phyloP scores from a whole-genome alignment of 1,140 invertebrate genomes.

The Alviniconcha marisindica region DNA sequence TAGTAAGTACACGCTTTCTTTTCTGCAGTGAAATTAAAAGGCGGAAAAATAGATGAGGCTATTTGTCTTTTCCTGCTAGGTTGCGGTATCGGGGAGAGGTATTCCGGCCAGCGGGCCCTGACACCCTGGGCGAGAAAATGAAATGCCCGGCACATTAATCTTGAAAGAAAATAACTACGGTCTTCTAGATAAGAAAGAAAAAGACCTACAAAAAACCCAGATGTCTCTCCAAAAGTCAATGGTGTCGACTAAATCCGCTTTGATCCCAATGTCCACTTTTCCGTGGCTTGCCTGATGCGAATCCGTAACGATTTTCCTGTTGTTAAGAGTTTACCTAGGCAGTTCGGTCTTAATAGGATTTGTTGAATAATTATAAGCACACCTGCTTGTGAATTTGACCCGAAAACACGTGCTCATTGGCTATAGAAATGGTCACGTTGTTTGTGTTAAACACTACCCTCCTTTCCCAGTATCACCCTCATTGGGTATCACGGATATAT shows the following conservation, averaged over 20 bases:
- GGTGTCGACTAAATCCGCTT: neutral
- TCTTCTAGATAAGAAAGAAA: neutral
- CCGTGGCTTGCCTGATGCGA: neutral
- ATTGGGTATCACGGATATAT: too few relatives aligned
- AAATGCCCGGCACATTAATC: neutral
- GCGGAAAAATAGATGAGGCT: neutral
- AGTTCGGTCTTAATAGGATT: neutral
- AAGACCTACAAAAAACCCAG: neutral
- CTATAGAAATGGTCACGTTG: too few relatives aligned
- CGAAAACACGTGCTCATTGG: too few relatives aligned
- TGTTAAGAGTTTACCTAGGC: neutral
- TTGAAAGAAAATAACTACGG: conserved; percentile 3
- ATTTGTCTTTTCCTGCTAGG: neutral
- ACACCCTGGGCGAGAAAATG: neutral
- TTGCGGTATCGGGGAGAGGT: neutral
- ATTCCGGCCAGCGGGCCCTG: neutral
- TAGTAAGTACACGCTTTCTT: neutral
- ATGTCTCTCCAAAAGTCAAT: too few relatives aligned
- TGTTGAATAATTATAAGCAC: neutral
- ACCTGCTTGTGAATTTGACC: neutral
- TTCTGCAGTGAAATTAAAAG: neutral
- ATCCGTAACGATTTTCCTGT: too few relatives aligned
- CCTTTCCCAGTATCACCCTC: too few relatives aligned
- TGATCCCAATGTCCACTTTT: neutral
- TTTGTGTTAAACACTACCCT: too few relatives aligned